Evolutionary conservation across 2,113 vertebrate species (phyloP), one percentile per base, ranked within the genome.

Genomic region (Neolamprologus brichardi): DNA sequence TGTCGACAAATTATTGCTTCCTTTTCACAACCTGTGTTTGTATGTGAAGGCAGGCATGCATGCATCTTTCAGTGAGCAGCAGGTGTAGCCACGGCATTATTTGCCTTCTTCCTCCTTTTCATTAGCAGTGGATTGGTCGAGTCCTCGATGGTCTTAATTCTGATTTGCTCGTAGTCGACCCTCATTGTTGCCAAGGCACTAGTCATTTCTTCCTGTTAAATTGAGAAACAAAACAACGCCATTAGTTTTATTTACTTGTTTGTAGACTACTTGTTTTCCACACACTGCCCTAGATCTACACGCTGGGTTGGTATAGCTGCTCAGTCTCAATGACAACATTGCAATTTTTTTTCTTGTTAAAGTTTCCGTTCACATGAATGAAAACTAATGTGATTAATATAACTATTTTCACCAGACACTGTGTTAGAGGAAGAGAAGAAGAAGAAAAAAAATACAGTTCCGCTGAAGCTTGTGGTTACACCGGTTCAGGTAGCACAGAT

Each of bases 121-220:
- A 96, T 97, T 87, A 99, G 97, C 95, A 99, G 95, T 52, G 98
- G 99, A 94, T 99, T 99, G 5, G 97, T 97, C 1, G 99, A 98
- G 4, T 99, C 98, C 89, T 98, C 97, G 0, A 99, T 99, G 89
- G 97, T 98, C 95, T 99, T 99, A 94, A 99, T 99, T 96, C 98
- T 99, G 94, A 99, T 97, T 93, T 99, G 98, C 93, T 99, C 99
- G 0, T 99, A 99, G 95, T 99, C 98, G 3, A 99, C 98, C 18
- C 99, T 94, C 98, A 99, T 99, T 11, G 99, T 98, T 89, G 99
- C 99, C 97, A 99, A 97, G 91, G 99, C 99, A 93, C 98, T 99
- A 86, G 98, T 99, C 99, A 99, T 99, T 95, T 99, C 98, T 96
- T 99, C 99, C 99, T 99, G 95, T 0, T 79, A 81, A 77, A 81